Evolutionary conservation across 2,113 vertebrate species (phyloP), one percentile per base, ranked within the genome.

Genomic region (Chaetodon trifascialis): DNA sequence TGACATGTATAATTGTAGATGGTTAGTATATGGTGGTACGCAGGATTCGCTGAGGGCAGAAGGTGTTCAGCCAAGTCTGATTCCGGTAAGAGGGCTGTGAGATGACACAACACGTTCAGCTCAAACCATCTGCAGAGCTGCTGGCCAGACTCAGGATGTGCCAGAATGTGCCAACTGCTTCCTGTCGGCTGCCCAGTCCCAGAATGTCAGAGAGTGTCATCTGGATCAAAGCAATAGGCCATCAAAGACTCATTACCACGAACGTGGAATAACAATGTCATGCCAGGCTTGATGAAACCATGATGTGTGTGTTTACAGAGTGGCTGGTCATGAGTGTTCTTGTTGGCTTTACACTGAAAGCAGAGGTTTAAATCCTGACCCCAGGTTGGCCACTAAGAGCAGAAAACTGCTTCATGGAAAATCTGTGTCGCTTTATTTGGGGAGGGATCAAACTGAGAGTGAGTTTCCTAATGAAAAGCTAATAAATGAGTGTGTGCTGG

Each of bases 61-160:
- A 85, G 74, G 80, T 76, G 83, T 89, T 86, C 82, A 86, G 86
- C 84, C 84, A 85, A 82, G 60, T 63, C 73, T 67, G 69, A 86
- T 93, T 93, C 91, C 84, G 23, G 86, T 85, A 90, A 91, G n/a
- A 70, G 60, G 71, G 74, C 67, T 70, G 81, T 59, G 67, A 81
- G 76, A 86, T 91, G 89, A 91, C 86, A 86, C 88, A 92, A 90
- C 80, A 71, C 60, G 23, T 90, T 84, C 67, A 80, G 55, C 73
- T 89, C 80, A 78, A 83, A 83, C 77, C 81, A 91, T 91, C 87
- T 88, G 86, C 76, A 77, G 74, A 78, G 47, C 81, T 86, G 73
- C 78, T 59, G 85, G 51, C 76, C 85, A 71, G 63, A 79, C 73
- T 36, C 72, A 76, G 79, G 84, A 86, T 87, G 38, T 80, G 84